Evolutionary conservation across 1,140 invertebrate species (phyloP).

Genomic region (Colletes latitarsis): DNA sequence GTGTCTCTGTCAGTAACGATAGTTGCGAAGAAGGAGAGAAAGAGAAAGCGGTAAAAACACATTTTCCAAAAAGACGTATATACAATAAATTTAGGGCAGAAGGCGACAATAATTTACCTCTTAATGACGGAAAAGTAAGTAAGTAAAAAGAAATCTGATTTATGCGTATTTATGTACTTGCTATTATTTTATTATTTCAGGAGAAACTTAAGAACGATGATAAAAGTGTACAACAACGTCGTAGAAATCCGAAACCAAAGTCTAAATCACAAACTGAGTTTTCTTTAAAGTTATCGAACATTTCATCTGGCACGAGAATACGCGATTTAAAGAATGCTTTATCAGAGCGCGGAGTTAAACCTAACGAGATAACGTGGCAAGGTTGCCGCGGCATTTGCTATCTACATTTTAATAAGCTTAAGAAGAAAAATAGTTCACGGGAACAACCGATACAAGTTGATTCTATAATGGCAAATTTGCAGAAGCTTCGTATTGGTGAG

Average conservation of each 20-base stretch:
- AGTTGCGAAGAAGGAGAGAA: neutral
- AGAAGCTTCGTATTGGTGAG: slow-evolving; percentile 79
- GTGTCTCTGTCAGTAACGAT: slow-evolving; percentile 15
- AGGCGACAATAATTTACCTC: too few species aligned
- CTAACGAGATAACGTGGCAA: slow-evolving; percentile 85
- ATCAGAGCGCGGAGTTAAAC: slow-evolving; percentile 84
- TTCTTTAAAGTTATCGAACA: slow-evolving; percentile 84
- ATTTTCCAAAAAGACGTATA: slow-evolving; percentile 26
- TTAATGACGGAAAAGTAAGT: too few species aligned
- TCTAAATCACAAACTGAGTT: slow-evolving; percentile 79
- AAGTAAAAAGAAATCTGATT: too few species aligned
- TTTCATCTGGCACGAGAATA: slow-evolving; percentile 83
- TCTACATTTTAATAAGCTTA: slow-evolving; percentile 84
- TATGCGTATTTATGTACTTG: too few species aligned
- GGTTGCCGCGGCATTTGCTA: slow-evolving; percentile 85
- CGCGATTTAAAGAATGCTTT: slow-evolving; percentile 86
- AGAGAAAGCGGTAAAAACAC: slow-evolving; percentile 34
- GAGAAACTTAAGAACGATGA: slow-evolving; percentile 46
- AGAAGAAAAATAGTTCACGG: slow-evolving; percentile 70
- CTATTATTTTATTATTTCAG: slow-evolving; percentile 7
- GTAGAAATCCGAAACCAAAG: slow-evolving; percentile 46
- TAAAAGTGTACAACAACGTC: slow-evolving; percentile 51
- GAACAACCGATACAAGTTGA: slow-evolving; percentile 80
- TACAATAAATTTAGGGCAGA: slow-evolving; percentile 42
- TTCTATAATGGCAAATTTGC: slow-evolving; percentile 82